Base-by-base conservation (phyloP, 2,113 vertebrate species). In the Bujurquina vittata region DNA sequence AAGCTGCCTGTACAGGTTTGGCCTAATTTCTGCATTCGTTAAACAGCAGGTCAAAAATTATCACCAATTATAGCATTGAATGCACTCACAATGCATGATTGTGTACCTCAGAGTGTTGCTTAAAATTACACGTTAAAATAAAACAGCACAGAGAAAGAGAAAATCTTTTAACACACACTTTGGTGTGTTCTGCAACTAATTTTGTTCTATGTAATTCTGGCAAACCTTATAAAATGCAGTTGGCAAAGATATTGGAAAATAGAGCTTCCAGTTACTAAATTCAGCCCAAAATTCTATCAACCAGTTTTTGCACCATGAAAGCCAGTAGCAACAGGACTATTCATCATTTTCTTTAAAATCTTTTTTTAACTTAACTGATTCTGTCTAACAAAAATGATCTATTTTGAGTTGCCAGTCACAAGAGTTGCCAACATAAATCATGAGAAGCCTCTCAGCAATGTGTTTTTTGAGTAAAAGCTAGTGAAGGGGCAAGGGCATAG, bases 401-500 rank as follows among this genome's bases (percentile, higher is more conserved):
- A 72, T 54, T 72, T 72, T 54, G 67, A 72, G 67, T 14, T 72
- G 67, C 46, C 67, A 72, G 67, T 72, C 67, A 72, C 0, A 0
- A 33, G 46, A 54, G 67, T 72, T 72, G 67, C 67, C 67, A 72
- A 72, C 67, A 72, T 11, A 72, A 72, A 72, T 72, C 67, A 72
- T 18, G 31, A 72, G 67, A 72, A 72, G 67, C 67, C 67, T 56
- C 35, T 75, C 65, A 26, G 33, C 81, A 87, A 62, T 80, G 77
- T 88, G 80, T 85, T 85, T 77, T 80, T 67, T 85, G 67, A 72
- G 67, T 72, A 72, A 72, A 72, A 72, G 67, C 67, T 72, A 54
- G 67, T 72, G 31, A 72, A 78, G 40, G 49, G 72, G 52, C 52
- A 69, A 84, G 67, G 67, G 67, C 67, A 72, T 72, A 72, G 67